Base-by-base conservation (phyloP, 2,113 vertebrate genomes). In the Cranoglanis bouderius region DNA sequence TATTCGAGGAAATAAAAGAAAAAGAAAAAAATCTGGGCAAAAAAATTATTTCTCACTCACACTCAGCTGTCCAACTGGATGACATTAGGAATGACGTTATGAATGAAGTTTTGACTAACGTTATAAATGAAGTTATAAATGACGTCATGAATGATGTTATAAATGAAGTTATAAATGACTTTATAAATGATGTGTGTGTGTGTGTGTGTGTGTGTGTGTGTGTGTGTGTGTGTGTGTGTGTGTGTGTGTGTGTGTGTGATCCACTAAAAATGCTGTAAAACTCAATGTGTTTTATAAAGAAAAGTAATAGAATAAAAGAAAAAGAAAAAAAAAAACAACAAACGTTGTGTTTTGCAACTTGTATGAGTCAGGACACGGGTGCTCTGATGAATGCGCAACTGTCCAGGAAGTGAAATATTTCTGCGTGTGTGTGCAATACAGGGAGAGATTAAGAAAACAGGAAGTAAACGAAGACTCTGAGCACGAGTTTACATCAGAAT, bases 331-430 rank as follows among this genome's bases (percentile, higher is more conserved):
- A 49, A 6, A 46, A 29, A 70, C 5, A 32, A 32, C 29, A 70
- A 14, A 1, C 38, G 19, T 24, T 24, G 6, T 49, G 19, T 82
- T 38, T 57, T 40, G 51, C 51, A 53, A 57, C 59, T 65, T n/a
- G 14, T 38, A 32, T 10, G 9, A 59, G 29, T 59, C 35, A 63
- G 12, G 24, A 59, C 35, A 63, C 6, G 10, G 53, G 35, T 4
- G 9, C 32, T 24, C 7, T 9, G 18, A 3, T 82, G n/a, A 82
- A 7, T 82, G n/a, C 0, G 51, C n/a, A 82, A 55, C 18, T 83
- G 32, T 63, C 35, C 55, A 84, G 82, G 84, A 85, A 85, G 43
- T 85, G 43, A 70, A 85, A 14, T 57, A 7, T 38, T 18, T 63
- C 10, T 82, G 32, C 9, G 4, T 59, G 53, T 82, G 29, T 35